Evolutionary conservation across 1,140 invertebrate species (phyloP), one percentile per base, ranked within the genome.

Genomic region (Ceratitis capitata): DNA sequence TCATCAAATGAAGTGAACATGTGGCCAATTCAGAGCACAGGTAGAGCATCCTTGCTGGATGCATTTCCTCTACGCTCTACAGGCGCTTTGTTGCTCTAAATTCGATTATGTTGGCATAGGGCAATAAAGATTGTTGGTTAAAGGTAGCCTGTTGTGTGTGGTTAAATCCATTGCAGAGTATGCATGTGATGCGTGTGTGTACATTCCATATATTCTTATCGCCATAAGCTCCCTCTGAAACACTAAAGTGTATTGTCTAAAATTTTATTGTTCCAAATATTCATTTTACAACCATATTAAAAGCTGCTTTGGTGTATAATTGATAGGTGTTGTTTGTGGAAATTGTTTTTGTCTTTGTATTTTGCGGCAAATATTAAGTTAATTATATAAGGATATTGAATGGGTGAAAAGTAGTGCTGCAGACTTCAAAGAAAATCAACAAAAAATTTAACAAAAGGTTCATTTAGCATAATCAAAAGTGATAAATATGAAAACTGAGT

Each of bases 1-100:
- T n/a, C 69, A 78, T 78, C 69, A 78, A 78, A 78, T 78, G 69
- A 74, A 74, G 64, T 74, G 64, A 78, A 78, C 69, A 78, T 78
- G 69, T 78, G 69, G 69, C 69, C 69, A 78, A 78, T 78, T 78
- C n/a, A 7, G 32, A 12, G 61, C 39, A n/a, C 61, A 23, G n/a
- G 19, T 78, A 19, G 32, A 45, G 7, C 39, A n/a, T n/a, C n/a
- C n/a, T n/a, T n/a, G n/a, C n/a, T n/a, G n/a, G n/a, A n/a, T 47
- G 19, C n/a, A 6, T 64, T 19, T 69, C 32, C 42, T 45, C 19
- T 10, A 45, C 42, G 32, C 6, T 45, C 69, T n/a, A 45, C 19
- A 35, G 16, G 19, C 9, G 69, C 69, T 78, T 78, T 45, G 69
- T 78, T 39, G 39, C 39, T 78, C 69, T 78, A 78, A 78, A 78